Evolutionary conservation across 2,797 vertebrate genomes (phyloP), one percentile per base, ranked within the genome.

Genomic region (Pantherophis alleghaniensis): DNA sequence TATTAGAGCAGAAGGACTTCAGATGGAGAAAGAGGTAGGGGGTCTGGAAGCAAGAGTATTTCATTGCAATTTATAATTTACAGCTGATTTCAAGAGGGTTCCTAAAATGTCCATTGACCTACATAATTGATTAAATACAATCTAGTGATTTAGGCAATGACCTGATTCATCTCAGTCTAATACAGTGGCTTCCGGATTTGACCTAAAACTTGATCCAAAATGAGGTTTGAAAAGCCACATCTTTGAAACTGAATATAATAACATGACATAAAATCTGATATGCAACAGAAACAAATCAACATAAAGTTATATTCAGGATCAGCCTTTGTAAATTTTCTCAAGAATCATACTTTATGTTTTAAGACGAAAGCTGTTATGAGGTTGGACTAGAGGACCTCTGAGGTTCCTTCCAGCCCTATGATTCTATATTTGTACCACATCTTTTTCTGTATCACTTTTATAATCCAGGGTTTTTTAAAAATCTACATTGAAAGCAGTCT

Each of bases 1-100:
- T 96, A 98, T 99, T 92, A 98, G 99, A 93, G 99, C 98, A 90
- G 99, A 99, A 97, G 99, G 99, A 90, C 95, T 99, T 91, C 98
- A 98, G 74, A 98, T 99, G 98, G 99, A 99, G 92, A 99, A 99
- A 97, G 98, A 99, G 98, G 99, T 98, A 97, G 96, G 91, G 93
- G 1, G 63, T 6, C 83, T 86, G 32, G 32, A 79, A 63, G 63
- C 26, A 88, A 18, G 6, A 47, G 53, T 37, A 55, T 79, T 86
- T 14, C 7, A 51, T 42, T n/a, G 16, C 59, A 47, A 51, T 89
- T 83, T n/a, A 86, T 86, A 22, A 63, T 22, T 57, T 55, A 66
- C 1, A 11, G 59, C 20, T 32, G 20, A 24, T 89, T 89, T 89
- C 16, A 32, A 90, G 63, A 92, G 10, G 4, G 28, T 47, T 24